Conservation (phyloP, 2,113 vertebrate species). For the Chauna torquata region DNA sequence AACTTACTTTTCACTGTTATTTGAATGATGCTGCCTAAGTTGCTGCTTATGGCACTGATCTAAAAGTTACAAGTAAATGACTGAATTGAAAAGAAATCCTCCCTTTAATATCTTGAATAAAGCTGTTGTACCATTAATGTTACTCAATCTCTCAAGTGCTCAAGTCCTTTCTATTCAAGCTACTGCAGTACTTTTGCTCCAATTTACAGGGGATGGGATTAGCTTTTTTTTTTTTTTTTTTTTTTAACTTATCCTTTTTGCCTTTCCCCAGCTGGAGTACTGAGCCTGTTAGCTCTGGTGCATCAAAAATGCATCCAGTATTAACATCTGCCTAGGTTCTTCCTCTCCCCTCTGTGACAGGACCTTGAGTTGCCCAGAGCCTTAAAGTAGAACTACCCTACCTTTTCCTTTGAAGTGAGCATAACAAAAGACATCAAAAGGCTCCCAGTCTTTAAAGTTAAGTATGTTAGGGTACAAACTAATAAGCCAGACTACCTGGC, state of each 20-base stretch:
- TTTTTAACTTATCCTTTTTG: not conserved
- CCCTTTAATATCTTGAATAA: not conserved
- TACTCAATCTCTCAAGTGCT: not conserved
- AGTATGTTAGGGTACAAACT: conserved; percentile 23
- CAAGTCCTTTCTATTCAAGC: conserved; percentile 4
- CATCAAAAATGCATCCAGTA: not conserved
- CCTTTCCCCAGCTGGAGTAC: not conserved
- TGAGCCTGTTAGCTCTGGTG: not conserved
- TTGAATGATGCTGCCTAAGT: not conserved
- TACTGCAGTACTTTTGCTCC: not conserved
- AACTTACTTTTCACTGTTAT: not conserved
- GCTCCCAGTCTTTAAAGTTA: conserved; percentile 3
- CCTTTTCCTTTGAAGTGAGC: conserved; percentile 19
- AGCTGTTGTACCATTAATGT: conserved; percentile 3
- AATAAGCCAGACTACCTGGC: conserved; percentile 21
- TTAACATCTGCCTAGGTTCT: not conserved
- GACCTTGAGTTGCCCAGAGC: not conserved
- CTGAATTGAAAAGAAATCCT: not conserved
- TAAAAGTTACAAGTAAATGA: not conserved
- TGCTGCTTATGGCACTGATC: not conserved
- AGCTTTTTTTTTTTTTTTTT: conserved; percentile 27
- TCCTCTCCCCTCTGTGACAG: not conserved
- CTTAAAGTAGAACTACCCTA: not conserved
- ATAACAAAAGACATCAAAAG: conserved; percentile 46
- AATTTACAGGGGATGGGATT: conserved; percentile 28